Conservation (phyloP, 2,113 vertebrate species). For the Mastomys coucha region DNA sequence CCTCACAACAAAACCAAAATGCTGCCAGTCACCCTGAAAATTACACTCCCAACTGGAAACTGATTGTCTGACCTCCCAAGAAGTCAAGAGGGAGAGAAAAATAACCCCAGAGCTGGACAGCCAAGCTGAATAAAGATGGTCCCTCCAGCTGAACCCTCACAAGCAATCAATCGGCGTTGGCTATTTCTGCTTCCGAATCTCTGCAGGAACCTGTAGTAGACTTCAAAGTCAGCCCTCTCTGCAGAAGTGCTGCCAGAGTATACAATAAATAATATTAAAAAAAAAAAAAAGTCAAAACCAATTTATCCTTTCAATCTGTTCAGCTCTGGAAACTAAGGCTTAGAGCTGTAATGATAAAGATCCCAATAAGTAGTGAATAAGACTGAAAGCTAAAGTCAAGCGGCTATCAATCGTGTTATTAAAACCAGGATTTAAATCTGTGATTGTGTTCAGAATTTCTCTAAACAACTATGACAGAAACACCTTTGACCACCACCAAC, state of each 20-base stretch:
- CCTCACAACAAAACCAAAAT: conserved; percentile 18
- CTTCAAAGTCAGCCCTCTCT: neutral
- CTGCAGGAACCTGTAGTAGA: neutral
- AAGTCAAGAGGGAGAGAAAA: neutral
- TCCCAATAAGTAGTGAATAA: too few species aligned
- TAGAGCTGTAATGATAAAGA: too few species aligned
- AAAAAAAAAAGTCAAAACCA: neutral
- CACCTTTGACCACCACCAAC: neutral
- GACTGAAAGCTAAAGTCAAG: too few species aligned
- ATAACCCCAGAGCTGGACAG: neutral
- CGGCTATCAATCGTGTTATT: too few species aligned
- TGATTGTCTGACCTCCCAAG: neutral
- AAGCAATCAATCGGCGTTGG: neutral
- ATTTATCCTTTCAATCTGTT: neutral
- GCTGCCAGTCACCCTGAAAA: neutral
- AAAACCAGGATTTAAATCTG: too few species aligned
- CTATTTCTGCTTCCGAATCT: neutral
- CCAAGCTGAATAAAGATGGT: neutral
- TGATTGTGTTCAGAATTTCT: neutral
- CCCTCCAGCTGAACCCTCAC: neutral
- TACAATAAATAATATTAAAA: neutral
- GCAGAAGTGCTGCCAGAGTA: neutral
- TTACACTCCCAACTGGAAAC: neutral
- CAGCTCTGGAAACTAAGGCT: too few species aligned
- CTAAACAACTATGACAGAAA: neutral